Evolutionary conservation across 2,888 invertebrate species (phyloP), one percentile per base, ranked within the genome.

Genomic region (Cecidostiba fungosa): DNA sequence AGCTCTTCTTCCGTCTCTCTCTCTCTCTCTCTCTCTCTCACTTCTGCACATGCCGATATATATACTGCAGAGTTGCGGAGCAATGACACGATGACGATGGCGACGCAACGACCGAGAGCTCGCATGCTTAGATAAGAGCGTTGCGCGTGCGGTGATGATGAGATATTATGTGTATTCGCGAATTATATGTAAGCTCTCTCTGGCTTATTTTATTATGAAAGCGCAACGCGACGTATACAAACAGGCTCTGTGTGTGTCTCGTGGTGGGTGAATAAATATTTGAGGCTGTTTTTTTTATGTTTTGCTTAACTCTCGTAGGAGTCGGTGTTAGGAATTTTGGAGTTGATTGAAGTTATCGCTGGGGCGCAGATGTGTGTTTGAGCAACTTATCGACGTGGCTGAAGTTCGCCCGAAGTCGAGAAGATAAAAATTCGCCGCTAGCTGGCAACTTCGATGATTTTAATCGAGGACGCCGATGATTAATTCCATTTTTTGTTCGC

Each of bases 21-120:
- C 70, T 59, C 23, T 32, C 16, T 47, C 54, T 16, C 73, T 39
- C 29, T 39, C n/a, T 47, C 36, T n/a, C 59, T 29, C 78, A 82
- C 88, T 19, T 78, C 90, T 90, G 91, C 91, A 91, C 89, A 90
- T 90, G 89, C 87, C 88, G 86, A 76, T 81, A 77, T 79, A 23
- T 76, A 29, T 36, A 88, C 80, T 85, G 80, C 81, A 76, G 76
- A 87, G 74, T 14, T 0, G 19, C 54, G 19, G 62, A 70, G 72
- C 72, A 72, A 72, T 72, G 26, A 43, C 70, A 77, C 54, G 54
- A 59, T 59, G 54, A 59, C 54, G 85, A 82, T 85, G 85, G 62
- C 86, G 87, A 66, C 66, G 66, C 29, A 66, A 87, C 86, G 87
- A 85, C 86, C 82, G 77, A 80, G 70, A 50, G 66, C 72, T 47